Evolutionary conservation across 2,113 vertebrate species (phyloP), one percentile per base, ranked within the genome.

Genomic region (Podiceps cristatus): DNA sequence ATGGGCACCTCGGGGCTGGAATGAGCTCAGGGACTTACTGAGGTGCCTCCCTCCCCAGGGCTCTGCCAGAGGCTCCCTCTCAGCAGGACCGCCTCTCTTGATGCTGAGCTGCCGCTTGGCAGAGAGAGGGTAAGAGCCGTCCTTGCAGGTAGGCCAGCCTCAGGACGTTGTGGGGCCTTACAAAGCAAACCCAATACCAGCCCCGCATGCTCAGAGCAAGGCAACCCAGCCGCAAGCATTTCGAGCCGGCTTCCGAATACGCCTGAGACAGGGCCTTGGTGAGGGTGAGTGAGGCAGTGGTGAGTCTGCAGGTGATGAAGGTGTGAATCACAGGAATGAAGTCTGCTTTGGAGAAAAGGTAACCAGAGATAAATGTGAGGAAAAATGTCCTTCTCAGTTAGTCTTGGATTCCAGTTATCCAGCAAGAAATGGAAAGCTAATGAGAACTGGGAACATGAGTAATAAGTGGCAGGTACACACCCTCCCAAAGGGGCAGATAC

Each of bases 391-490:
- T 91, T 77, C 83, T 77, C 50, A 50, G 18, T 73, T 56, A 88
- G 33, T 27, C 53, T 45, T 84, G 72, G 40, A 74, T 78, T 91
- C 67, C 62, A 86, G 69, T 87, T 89, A 75, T 27, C 50, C 45
- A 73, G 37, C 75, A 78, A 84, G 76, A 83, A 85, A 50, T 77
- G 66, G 75, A 90, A 86, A 88, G 35, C 56, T 88, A 86, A 88
- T 74, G 55, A 76, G 50, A 60, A 67, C 40, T 71, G 76, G 67
- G 56, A 91, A 90, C 25, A 56, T 68, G 40, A 93, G 72, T 86
- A 93, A 75, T 86, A 87, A 56, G 37, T 68, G 58, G 59, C 73
- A 86, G 76, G 83, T 23, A 91, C 82, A 95, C 82, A 64, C 87
- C 58, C 73, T 97, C 11, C 47, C 85, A 86, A 66, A 84, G 55